Evolutionary conservation across 2,888 invertebrate genomes (phyloP), one percentile per base, ranked within the genome.

Genomic region (Epirrhoe alternata): DNA sequence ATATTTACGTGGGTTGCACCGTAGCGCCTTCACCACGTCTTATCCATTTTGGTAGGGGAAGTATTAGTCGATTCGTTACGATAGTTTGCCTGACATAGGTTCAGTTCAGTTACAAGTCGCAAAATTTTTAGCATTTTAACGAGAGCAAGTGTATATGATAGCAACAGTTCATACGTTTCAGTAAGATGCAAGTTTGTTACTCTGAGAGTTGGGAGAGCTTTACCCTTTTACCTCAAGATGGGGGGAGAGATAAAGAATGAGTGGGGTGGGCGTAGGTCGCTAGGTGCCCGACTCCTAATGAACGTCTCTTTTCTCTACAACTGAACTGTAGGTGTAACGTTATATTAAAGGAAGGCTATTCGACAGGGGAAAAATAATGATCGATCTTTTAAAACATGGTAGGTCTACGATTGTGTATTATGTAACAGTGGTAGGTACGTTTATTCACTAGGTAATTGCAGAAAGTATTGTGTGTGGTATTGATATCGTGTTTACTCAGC

Each of bases 281-380:
- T 68, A 69, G 71, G 71, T 70, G 74, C 62, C 60, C 51, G 64
- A 53, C 66, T 66, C 69, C 56, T 73, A 71, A 70, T 71, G 69
- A 70, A 69, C 67, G 66, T 73, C 68, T 64, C 69, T 59, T 71
- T 71, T 73, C 61, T 56, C 67, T 67, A 63, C 59, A 70, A 57
- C 64, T 69, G 62, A 68, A 65, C 68, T 69, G 64, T 16, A 53
- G 61, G 63, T 58, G 64, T 66, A 61, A 66, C 54, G 56, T 54
- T 56, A 61, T 66, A 67, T 64, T 69, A 60, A 57, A 66, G 50
- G 58, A 50, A 64, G 56, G 57, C 52, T 57, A 55, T 47, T 60
- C 35, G 51, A 45, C 54, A 33, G 50, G 51, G 38, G 58, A 66
- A 58, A 61, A 58, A 49, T 16, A 61, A 61, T 30, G 58, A 61